Percentiles rank a stretch among this genome's conserved stretches.
phyloP scores from a whole-genome alignment of 1,140 invertebrate species.

The Myzus persicae region DNA sequence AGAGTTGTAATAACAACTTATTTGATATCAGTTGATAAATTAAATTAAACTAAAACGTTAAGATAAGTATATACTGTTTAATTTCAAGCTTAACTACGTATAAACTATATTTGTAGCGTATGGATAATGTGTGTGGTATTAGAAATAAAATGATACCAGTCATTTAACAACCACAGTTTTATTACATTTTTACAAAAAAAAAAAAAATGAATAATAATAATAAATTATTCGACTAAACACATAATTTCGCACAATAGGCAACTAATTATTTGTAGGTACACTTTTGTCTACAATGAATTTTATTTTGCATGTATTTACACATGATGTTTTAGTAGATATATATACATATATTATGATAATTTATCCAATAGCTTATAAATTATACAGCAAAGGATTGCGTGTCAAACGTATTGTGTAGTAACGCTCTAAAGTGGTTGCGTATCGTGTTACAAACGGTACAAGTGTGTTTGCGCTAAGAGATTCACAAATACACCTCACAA shows the following conservation, averaged over 20 bases:
- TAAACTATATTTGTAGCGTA: too few species aligned
- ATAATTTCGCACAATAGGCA: not conserved
- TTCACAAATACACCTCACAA: not conserved
- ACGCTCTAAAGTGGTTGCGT: not conserved
- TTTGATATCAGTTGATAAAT: too few species aligned
- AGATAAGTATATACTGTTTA: too few species aligned
- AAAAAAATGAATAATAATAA: not conserved
- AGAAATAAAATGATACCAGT: too few species aligned
- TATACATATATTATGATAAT: not conserved
- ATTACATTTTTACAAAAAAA: not conserved
- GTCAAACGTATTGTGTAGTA: not conserved
- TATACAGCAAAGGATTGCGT: slow-evolving; percentile 7
- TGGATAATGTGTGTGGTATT: too few species aligned
- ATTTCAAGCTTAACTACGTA: too few species aligned
- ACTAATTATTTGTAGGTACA: not conserved
- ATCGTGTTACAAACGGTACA: not conserved
- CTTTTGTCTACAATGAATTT: not conserved
- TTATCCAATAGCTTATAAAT: not conserved
- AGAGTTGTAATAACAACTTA: too few species aligned
- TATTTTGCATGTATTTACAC: not conserved
- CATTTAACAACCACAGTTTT: too few species aligned
- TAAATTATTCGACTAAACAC: not conserved
- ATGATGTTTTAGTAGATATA: not conserved
- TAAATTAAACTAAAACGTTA: too few species aligned
- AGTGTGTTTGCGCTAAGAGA: slow-evolving; percentile 2